Conservation (phyloP, 2,113 vertebrate genomes). For the Festucalex cinctus region DNA sequence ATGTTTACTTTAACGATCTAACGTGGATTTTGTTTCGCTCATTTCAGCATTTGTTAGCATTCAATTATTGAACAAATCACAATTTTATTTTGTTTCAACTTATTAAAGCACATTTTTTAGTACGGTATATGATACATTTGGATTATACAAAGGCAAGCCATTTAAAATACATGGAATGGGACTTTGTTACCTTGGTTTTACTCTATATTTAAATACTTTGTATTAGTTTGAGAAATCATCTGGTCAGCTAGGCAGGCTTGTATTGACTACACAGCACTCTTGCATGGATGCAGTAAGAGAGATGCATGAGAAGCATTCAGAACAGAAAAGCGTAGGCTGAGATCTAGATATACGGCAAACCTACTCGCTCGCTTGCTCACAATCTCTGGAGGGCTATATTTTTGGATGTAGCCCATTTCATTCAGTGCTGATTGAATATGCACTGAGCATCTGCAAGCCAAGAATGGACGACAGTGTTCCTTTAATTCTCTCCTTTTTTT, state of each 20-base stretch:
- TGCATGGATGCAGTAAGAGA: constrained; percentile 25
- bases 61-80: neutral
- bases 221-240: neutral
- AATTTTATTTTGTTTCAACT: neutral
- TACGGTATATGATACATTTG: too few relatives aligned
- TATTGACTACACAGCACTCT: neutral
- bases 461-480: neutral
- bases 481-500: neutral
- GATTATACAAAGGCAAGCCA: neutral
- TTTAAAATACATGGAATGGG: neutral
- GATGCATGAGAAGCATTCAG: constrained; percentile 38
- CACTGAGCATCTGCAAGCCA: constrained; percentile 36
- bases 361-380: constrained; percentile 8
- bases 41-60: neutral
- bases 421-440: constrained; percentile 53
- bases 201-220: neutral
- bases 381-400: constrained; percentile 54
- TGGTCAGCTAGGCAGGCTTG: neutral
- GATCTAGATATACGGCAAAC: constrained; percentile 35
- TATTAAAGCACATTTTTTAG: neutral
- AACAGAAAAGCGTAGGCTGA: constrained; percentile 34
- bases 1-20: neutral
- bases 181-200: neutral
- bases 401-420: constrained; percentile 63
- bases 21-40: neutral